A percentile compares a stretch with the other conserved stretches of the same genome.
Conservation (phyloP, 2,113 vertebrate genomes). For the Cephalopterus ornatus region DNA sequence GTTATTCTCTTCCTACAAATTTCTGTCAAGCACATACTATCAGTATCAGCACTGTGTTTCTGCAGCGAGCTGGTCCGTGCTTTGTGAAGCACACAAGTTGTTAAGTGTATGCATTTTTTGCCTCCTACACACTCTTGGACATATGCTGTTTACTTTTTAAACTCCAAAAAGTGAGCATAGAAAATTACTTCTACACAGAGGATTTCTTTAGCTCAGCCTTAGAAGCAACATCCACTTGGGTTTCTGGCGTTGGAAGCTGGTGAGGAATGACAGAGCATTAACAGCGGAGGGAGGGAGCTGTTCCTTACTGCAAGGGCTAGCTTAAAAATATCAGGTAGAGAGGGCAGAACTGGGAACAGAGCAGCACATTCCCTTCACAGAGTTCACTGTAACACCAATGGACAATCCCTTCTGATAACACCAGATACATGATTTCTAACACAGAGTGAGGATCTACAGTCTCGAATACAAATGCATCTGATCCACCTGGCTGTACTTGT, state of each 20-base stretch:
- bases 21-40: not conserved
- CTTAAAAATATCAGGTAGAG: not conserved
- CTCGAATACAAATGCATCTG: not conserved
- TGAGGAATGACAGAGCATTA: not conserved
- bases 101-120: conserved; percentile 31
- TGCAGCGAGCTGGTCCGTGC: conserved; percentile 8
- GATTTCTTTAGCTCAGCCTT: conserved; percentile 29
- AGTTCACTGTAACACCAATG: not conserved
- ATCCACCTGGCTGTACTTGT: not conserved
- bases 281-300: not conserved
- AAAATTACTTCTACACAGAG: conserved; percentile 51
- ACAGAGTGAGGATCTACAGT: not conserved
- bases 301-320: not conserved
- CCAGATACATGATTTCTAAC: not conserved
- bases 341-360: not conserved
- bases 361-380: not conserved
- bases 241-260: not conserved
- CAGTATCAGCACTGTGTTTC: conserved; percentile 22
- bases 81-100: conserved; percentile 47
- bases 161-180: conserved; percentile 58
- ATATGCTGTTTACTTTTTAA: conserved; percentile 70
- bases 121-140: conserved; percentile 54
- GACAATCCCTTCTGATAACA: not conserved
- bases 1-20: conserved; percentile 1
- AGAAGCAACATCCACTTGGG: conserved; percentile 31